These are phyloP conservation scores for Drosophila longiperda DNA, from an alignment of 2,888 invertebrate genomes.

Conservation along the genomic window DNA sequence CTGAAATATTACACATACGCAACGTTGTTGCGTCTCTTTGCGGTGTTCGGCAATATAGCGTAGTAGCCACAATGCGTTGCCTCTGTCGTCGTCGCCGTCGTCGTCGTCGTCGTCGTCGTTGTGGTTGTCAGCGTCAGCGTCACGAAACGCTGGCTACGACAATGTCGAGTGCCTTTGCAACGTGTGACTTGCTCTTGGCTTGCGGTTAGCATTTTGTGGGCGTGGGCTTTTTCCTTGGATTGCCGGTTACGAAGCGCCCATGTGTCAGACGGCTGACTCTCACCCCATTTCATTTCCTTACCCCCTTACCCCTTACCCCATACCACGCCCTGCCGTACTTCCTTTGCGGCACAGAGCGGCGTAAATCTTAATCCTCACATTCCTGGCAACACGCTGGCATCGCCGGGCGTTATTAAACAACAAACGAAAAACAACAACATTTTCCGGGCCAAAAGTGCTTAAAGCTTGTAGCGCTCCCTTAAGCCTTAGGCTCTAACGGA, in stretches of 20 bases:
- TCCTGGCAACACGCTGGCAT: conserved; percentile 65
- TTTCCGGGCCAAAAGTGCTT: conserved; percentile 31
- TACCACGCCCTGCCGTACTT: conserved; percentile 15
- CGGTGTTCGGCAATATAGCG: conserved; percentile 26
- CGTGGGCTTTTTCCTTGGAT: conserved; percentile 53
- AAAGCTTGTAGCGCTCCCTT: conserved; percentile 3
- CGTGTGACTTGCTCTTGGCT: conserved; percentile 66
- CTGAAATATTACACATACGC: conserved; percentile 81
- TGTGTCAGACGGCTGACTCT: conserved; percentile 59
- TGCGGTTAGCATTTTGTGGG: conserved; percentile 59
- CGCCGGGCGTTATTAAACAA: conserved; percentile 55
- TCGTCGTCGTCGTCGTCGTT: conserved; percentile 34
- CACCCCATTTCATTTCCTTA: conserved; percentile 16
- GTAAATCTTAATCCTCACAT: conserved; percentile 77
- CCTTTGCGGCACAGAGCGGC: conserved; percentile 47
- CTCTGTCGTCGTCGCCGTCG: conserved; percentile 45
- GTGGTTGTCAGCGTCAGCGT: conserved; percentile 38
- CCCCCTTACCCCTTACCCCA: conserved; percentile 17
- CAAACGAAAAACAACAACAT: conserved; percentile 30
- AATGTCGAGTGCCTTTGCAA: conserved; percentile 63
- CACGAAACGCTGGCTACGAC: conserved; percentile 47
- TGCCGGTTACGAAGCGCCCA: conserved; percentile 71
- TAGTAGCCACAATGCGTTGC: conserved; percentile 68
- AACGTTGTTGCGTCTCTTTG: conserved; percentile 49
- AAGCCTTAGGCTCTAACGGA: conserved; percentile 14